A percentile compares a stretch with the other conserved stretches of the same genome.
These are phyloP conservation scores for Gallinago nigripennis DNA, from an alignment of 2,797 vertebrate genomes.

Conservation along the genomic window DNA sequence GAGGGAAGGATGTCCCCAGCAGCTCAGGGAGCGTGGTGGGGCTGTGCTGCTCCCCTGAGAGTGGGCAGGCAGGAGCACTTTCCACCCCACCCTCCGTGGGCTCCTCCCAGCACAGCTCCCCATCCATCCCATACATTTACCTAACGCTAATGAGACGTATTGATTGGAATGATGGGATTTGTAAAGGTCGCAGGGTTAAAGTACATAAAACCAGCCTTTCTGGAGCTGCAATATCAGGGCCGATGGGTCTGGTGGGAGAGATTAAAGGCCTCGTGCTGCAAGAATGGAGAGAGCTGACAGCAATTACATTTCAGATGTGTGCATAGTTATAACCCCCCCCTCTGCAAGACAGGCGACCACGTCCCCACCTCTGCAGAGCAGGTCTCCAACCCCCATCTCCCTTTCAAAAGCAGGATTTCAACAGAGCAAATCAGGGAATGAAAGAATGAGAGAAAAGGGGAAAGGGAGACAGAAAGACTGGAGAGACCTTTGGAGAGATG, in stretches of 20 bases:
- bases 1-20: not conserved
- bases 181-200: constrained; percentile 79
- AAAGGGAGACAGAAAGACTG: not conserved
- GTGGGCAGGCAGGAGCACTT: not conserved
- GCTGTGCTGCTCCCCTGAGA: not conserved
- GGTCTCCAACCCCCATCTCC: not conserved
- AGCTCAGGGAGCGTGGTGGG: not conserved
- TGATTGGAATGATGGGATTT: constrained; percentile 80
- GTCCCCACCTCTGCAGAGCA: not conserved
- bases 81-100: not conserved
- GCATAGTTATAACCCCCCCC: constrained; percentile 51
- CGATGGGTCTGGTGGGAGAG: constrained; percentile 77
- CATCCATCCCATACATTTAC: constrained; percentile 75
- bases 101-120: constrained; percentile 50
- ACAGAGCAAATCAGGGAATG: not conserved
- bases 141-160: constrained; percentile 79
- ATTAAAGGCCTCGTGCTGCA: constrained; percentile 73
- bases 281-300: constrained; percentile 72
- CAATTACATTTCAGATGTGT: constrained; percentile 76
- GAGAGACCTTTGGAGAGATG: not conserved
- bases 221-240: constrained; percentile 75
- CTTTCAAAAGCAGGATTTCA: not conserved
- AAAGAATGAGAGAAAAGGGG: not conserved
- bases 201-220: constrained; percentile 77
- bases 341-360: not conserved